Conservation (phyloP, 2,797 vertebrate genomes). For the Acipenser oxyrinchus region DNA sequence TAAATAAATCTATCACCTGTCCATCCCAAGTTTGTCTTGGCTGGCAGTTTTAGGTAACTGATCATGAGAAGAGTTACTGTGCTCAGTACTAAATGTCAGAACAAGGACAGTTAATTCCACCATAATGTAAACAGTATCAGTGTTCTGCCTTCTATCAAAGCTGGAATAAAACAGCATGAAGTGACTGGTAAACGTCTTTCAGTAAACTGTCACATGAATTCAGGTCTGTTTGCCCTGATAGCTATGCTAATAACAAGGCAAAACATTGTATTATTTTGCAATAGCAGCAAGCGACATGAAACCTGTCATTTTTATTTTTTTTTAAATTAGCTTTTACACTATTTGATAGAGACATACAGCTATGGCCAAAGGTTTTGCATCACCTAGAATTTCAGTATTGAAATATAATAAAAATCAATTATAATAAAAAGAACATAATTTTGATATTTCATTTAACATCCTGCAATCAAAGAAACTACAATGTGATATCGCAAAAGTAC, state of each 20-base stretch:
- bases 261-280: constrained; percentile 5
- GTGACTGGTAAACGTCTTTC: constrained; percentile 25
- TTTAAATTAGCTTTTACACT: no score
- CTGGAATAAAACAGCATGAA: not conserved
- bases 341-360: no score
- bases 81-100: constrained; percentile 7
- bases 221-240: constrained; percentile 32
- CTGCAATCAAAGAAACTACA: no score
- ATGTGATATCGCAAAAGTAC: no score
- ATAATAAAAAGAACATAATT: no score
- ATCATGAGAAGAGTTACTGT: constrained; percentile 3
- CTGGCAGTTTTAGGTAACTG: constrained; percentile 1
- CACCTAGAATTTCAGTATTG: no score
- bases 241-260: constrained; percentile 33
- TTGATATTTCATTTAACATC: no score
- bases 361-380: no score
- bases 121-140: not conserved
- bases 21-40: constrained; percentile 1
- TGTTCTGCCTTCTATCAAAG: constrained; percentile 4
- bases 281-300: constrained; percentile 15
- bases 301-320: constrained; percentile 10
- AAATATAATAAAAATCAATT: no score
- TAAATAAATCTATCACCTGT: constrained; percentile 9
- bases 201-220: constrained; percentile 20
- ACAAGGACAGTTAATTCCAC: constrained; percentile 9